phyloP scores from a whole-genome alignment of 2,888 invertebrate genomes.

The Drosophila atroscutellata region DNA sequence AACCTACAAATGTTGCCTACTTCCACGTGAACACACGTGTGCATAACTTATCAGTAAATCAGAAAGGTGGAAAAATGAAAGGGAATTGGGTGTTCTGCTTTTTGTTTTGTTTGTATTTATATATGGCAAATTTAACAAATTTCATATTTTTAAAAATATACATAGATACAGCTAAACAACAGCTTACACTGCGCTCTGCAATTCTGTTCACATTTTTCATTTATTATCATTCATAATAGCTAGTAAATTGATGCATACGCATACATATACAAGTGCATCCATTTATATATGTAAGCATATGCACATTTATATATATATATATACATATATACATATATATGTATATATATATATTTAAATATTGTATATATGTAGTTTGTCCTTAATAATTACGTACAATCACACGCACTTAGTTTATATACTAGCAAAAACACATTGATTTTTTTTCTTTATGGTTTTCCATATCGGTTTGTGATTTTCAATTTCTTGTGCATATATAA shows the following conservation, averaged over 20 bases:
- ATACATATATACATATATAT: constrained; percentile 25
- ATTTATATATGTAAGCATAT: constrained; percentile 34
- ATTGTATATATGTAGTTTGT: constrained; percentile 52
- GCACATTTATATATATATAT: constrained; percentile 33
- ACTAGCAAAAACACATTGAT: constrained; percentile 67
- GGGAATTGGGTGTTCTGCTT: constrained; percentile 4
- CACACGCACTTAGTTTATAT: constrained; percentile 74
- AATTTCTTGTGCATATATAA: constrained; percentile 34
- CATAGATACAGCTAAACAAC: constrained; percentile 70
- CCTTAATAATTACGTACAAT: constrained; percentile 72
- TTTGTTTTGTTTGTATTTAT: constrained; percentile 70
- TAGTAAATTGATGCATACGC: constrained; percentile 53
- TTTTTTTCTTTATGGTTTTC: constrained; percentile 31
- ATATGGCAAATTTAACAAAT: constrained; percentile 80
- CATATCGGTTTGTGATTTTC: constrained; percentile 18
- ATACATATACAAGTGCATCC: constrained; percentile 33
- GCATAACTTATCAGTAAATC: not conserved
- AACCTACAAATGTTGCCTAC: constrained; percentile 7
- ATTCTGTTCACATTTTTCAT: constrained; percentile 45
- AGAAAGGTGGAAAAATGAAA: not conserved
- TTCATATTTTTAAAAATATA: constrained; percentile 71
- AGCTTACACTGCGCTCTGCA: constrained; percentile 39
- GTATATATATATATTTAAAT: constrained; percentile 32
- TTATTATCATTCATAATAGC: constrained; percentile 48
- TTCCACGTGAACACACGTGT: not conserved